Evolutionary conservation across 2,113 vertebrate genomes (phyloP), one percentile per base, ranked within the genome.

Genomic region (Bubo scandiacus): DNA sequence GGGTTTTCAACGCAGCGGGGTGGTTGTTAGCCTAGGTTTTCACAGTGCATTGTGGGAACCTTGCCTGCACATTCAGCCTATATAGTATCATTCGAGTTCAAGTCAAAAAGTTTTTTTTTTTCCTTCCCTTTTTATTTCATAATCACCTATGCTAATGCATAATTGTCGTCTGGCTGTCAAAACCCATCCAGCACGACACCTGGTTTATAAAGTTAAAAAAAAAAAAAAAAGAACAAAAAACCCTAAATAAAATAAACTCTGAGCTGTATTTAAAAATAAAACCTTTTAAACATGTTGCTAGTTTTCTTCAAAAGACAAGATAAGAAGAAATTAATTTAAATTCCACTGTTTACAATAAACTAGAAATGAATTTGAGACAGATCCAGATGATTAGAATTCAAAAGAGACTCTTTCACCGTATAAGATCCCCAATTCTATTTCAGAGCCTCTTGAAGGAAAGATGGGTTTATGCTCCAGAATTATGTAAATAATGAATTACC

Each of bases 1-100:
- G 98, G 98, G 97, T 97, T 98, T 98, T 98, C 98, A 98, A 97
- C 98, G 96, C 98, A 98, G 98, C 98, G 86, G 98, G 98, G 98
- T 98, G 98, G 98, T 98, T 98, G 98, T 97, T 97, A 98, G 98
- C 97, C 97, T 98, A 98, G 97, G 97, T 98, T 98, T 98, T 98
- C 98, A 98, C 98, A 98, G 97, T 98, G 98, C 98, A 99, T 99
- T 99, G 98, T 99, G 99, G 99, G 99, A 99, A 99, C 96, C 97
- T 97, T 96, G 97, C 95, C 94, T 98, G 97, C 96, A 98, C 97
- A 97, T 97, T 98, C 97, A 98, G 95, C 82, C 97, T 93, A 98
- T 97, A 98, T 98, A 98, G 98, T 98, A 98, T 98, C 98, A 98
- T 97, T 98, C 15, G 86, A 98, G 92, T 97, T 97, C 97, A 96